Evolutionary conservation across 2,113 vertebrate species (phyloP), one percentile per base, ranked within the genome.

Genomic region (Esox niger): DNA sequence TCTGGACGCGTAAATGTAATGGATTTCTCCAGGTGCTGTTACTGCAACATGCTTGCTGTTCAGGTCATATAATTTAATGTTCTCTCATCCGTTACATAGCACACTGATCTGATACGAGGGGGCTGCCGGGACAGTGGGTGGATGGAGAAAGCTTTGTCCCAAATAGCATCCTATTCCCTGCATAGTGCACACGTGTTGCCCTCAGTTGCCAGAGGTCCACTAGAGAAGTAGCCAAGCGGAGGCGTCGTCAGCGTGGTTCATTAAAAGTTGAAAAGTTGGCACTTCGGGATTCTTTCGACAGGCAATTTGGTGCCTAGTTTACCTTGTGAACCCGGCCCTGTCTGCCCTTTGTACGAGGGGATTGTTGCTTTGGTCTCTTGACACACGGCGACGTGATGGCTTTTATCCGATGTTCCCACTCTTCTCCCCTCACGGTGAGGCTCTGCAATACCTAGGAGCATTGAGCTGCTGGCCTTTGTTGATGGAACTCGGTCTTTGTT

Each of bases 81-180:
- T 72, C 63, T 82, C 67, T 87, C 81, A 82, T 63, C 81, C 88
- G 80, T 88, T 85, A 86, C 87, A 88, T 77, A 15, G 13, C 38
- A 43, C 38, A 15, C 38, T 43, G 38, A 43, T 43, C 38, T 15
- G 11, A 43, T 43, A 43, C n/a, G 38, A 43, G 38, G 38, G 13
- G 3, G 38, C 38, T 17, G 38, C 38, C 38, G 11, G 38, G 35
- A 43, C 1, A 62, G 68, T 76, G 62, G 72, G 66, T 43, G 54
- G 57, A 46, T 68, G 56, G 54, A 74, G n/a, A 74, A 25, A 57
- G 2, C 23, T 7, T 49, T 7, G 25, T 26, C 35, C 72, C 68
- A 75, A 73, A 56, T 74, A 46, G 33, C 1, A 38, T 11, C 33
- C 33, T 38, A 38, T 38, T 38, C 33, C 33, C 33, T 38, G 13